Conservation (phyloP, 2,797 vertebrate species). For the Gymnodraco acuticeps region DNA sequence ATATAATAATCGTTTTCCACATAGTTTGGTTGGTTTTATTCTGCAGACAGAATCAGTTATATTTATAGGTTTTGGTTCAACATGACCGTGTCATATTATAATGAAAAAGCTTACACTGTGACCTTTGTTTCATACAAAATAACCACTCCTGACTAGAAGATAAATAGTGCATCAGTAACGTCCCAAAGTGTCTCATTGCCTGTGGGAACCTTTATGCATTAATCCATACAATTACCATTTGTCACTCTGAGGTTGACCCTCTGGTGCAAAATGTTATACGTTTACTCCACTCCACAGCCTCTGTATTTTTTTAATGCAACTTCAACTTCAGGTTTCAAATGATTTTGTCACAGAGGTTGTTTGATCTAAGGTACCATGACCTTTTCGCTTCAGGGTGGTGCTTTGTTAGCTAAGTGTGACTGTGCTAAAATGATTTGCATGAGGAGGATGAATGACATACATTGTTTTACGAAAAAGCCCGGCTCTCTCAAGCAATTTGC, state of each 20-base stretch:
- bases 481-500: too few species aligned
- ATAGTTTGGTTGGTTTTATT: neutral
- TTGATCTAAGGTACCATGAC: too few species aligned
- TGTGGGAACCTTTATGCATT: neutral
- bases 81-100: neutral
- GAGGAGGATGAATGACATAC: too few species aligned
- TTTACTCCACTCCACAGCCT: slow-evolving; percentile 39
- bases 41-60: neutral
- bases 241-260: slow-evolving; percentile 56
- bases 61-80: neutral
- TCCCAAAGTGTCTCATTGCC: neutral
- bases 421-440: too few species aligned
- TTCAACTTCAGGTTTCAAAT: too few species aligned
- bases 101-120: neutral
- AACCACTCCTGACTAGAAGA: neutral
- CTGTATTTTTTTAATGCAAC: slow-evolving; percentile 28
- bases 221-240: slow-evolving; percentile 33
- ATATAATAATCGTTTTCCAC: neutral
- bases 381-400: too few species aligned
- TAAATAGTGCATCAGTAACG: neutral
- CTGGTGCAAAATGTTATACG: slow-evolving; percentile 13
- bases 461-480: too few species aligned
- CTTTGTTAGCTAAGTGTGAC: too few species aligned
- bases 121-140: neutral
- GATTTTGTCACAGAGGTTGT: too few species aligned